Base-by-base conservation (phyloP, 2,888 invertebrate genomes). In the Ceraclea dissimilis region DNA sequence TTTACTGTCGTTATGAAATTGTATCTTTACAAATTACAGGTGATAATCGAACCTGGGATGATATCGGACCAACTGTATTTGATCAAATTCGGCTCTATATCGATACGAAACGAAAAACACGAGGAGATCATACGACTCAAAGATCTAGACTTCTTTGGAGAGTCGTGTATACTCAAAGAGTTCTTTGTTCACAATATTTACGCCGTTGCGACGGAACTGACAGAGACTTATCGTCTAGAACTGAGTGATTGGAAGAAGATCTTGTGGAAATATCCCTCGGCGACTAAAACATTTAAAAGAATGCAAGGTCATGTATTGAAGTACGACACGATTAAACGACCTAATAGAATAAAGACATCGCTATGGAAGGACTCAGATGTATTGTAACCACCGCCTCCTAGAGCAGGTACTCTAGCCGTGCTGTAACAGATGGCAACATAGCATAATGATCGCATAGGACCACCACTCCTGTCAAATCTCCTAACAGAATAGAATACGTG, bases 61-160 rank as follows among this genome's bases (percentile, higher is more conserved):
- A 68, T 70, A 1, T 80, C 80, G 0, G 74, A 78, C 13, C 75
- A 76, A 47, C 77, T 84, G 74, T 82, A 76, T 63, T 78, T 84
- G 64, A 71, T 84, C 49, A 75, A 78, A 2, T 75, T 74, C 48
- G 84, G 84, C 10, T 80, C 81, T 0, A 82, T 83, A 1, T 76
- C 79, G 1, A 75, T 83, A 2, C 69, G 75, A 50, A 77, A 79
- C n/a, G 70, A 75, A 0, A 70, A 70, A 0, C 81, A 81, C 16
- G 76, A 72, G 67, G 83, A 84, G 70, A 80, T 69, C 13, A 75
- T 76, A 20, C 80, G 79, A 62, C 67, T 82, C 44, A 74, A 79
- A 34, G 83, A 83, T 63, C 84, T 83, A 1, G 77, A 79, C 1
- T 78, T 79, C 64, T 84, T 84, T 63, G 84, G 84, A 0, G 83